Conservation (phyloP, 2,888 invertebrate species). For the Falcaria lacertinaria region DNA sequence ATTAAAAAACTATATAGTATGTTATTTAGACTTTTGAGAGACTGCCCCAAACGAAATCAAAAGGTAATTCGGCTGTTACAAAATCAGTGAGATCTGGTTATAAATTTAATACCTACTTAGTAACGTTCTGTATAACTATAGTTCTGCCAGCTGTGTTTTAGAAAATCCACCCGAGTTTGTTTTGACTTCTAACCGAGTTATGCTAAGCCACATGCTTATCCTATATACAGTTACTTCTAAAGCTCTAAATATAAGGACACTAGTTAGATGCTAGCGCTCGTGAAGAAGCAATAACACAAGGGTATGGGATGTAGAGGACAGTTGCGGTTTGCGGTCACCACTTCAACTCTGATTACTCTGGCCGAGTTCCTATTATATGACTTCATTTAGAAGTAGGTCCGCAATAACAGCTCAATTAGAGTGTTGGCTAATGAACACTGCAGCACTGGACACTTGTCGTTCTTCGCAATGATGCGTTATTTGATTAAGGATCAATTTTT, state of each 20-base stretch:
- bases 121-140: too few relatives aligned
- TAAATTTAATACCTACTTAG: too few relatives aligned
- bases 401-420: slow-evolving; percentile 26
- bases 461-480: neutral
- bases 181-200: too few relatives aligned
- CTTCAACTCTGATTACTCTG: slow-evolving; percentile 40
- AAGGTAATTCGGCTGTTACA: too few relatives aligned
- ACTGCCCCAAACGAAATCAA: too few relatives aligned
- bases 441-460: neutral
- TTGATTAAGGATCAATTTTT: neutral
- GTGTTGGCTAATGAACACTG: slow-evolving; percentile 10
- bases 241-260: neutral
- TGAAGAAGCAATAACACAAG: slow-evolving; percentile 32
- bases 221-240: neutral
- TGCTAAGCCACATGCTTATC: neutral
- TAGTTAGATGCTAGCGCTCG: slow-evolving; percentile 8
- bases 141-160: too few relatives aligned
- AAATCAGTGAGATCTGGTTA: too few relatives aligned
- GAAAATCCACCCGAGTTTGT: too few relatives aligned
- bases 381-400: slow-evolving; percentile 23
- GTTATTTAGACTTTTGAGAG: too few relatives aligned
- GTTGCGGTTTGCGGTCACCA: slow-evolving; percentile 46
- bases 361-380: slow-evolving; percentile 33
- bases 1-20: too few relatives aligned
- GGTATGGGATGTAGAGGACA: slow-evolving; percentile 25